Percentiles rank a stretch among this genome's conserved stretches.
Conservation (phyloP, 2,113 vertebrate species). For the Eretmochelys imbricata region DNA sequence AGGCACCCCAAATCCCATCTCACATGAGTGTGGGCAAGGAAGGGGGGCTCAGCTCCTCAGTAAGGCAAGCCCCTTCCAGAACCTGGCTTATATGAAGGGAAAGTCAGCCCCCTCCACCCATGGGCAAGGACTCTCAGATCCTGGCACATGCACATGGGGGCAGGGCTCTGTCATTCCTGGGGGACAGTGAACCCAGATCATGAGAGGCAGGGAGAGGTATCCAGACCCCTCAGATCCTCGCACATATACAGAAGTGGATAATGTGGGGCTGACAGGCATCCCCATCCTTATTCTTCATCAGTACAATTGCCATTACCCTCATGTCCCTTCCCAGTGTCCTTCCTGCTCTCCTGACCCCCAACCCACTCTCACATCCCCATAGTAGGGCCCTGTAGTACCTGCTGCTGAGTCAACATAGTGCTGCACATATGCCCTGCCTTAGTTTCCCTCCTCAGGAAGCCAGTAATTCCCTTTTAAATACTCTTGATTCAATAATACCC, state of each 20-base stretch:
- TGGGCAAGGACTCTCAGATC: not conserved
- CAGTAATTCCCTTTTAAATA: not conserved
- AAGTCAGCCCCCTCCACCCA: not conserved
- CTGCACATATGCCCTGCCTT: not conserved
- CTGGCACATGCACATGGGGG: not conserved
- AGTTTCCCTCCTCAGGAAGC: not conserved
- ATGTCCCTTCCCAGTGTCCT: not conserved
- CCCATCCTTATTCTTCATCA: not conserved
- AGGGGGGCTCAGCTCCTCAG: not conserved
- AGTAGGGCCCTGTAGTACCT: not conserved
- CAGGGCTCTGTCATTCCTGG: no score
- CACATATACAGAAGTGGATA: not conserved
- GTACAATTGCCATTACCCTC: not conserved
- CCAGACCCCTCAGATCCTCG: not conserved
- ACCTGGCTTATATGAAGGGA: not conserved
- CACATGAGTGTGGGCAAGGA: not conserved
- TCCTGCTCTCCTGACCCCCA: not conserved
- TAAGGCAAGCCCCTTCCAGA: not conserved
- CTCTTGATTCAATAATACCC: not conserved
- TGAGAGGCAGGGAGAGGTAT: not conserved
- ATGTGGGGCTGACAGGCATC: not conserved
- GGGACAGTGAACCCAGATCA: not conserved
- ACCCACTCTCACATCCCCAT: not conserved
- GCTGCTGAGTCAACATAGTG: not conserved
- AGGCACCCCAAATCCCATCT: not conserved